These are phyloP conservation scores for Maniola hyperantus DNA, from an alignment of 2,888 invertebrate genomes.

Conservation along the genomic window DNA sequence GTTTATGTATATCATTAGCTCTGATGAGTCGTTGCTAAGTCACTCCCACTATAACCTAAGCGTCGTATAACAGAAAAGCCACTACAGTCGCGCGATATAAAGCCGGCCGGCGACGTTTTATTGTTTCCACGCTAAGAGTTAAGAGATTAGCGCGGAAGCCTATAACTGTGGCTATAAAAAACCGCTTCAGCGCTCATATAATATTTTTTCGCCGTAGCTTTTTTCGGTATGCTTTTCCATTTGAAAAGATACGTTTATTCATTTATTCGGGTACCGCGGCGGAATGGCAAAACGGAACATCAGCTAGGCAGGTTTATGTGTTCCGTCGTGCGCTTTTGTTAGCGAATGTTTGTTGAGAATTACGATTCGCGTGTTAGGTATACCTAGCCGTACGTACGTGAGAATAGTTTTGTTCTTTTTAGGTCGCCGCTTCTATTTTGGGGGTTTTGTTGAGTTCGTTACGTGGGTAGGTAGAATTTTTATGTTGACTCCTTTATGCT, in stretches of 20 bases:
- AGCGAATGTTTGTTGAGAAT: conserved; percentile 44
- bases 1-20: too few species aligned
- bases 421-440: conserved; percentile 36
- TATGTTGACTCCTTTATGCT: background rate
- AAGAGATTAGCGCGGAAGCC: conserved; percentile 61
- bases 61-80: background rate
- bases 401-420: conserved; percentile 39
- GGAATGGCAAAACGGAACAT: conserved; percentile 42
- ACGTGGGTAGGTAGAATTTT: conserved; percentile 11
- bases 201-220: conserved; percentile 46
- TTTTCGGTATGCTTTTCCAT: conserved; percentile 54
- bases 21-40: too few species aligned
- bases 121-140: conserved; percentile 64
- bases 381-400: conserved; percentile 28
- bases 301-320: conserved; percentile 45
- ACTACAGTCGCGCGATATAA: conserved; percentile 39
- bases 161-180: conserved; percentile 57
- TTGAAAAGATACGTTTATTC: conserved; percentile 58
- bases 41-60: too few species aligned
- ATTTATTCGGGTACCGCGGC: conserved; percentile 43
- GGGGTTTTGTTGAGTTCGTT: conserved; percentile 31
- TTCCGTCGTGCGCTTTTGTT: conserved; percentile 47
- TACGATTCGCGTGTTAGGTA: conserved; percentile 38
- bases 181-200: conserved; percentile 48
- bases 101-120: conserved; percentile 45